Evolutionary conservation across 2,888 invertebrate genomes (phyloP).

Genomic region (Furcula furcula): DNA sequence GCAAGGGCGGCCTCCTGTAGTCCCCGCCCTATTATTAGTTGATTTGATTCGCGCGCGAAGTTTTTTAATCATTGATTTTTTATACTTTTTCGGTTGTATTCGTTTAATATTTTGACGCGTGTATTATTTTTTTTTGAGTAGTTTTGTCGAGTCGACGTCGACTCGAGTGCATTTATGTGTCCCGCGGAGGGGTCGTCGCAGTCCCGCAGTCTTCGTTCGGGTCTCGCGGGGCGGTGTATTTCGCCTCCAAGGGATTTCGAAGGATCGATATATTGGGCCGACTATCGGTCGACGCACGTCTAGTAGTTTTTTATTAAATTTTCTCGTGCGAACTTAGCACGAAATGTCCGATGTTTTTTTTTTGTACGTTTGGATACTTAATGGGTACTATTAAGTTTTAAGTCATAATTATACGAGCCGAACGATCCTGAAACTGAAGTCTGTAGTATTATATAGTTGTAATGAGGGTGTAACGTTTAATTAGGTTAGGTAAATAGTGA

Average conservation of each 20-base stretch:
- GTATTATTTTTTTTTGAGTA: slow-evolving; percentile 52
- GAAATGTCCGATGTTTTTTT: slow-evolving; percentile 2
- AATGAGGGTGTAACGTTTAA: slow-evolving; percentile 60
- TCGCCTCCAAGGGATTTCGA: too few relatives aligned
- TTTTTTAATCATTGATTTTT: slow-evolving; percentile 18
- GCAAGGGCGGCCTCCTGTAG: slow-evolving; percentile 90
- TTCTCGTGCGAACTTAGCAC: too few relatives aligned
- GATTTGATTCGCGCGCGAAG: neutral
- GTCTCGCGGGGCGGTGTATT: neutral
- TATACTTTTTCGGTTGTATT: slow-evolving; percentile 38
- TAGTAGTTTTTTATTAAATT: too few relatives aligned
- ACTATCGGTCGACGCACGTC: too few relatives aligned
- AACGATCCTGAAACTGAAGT: slow-evolving; percentile 48
- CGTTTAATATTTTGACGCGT: slow-evolving; percentile 61
- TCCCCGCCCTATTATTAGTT: slow-evolving; percentile 8
- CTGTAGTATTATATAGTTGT: slow-evolving; percentile 51
- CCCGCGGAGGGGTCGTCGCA: slow-evolving; percentile 8
- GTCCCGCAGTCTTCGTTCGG: too few relatives aligned
- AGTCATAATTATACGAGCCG: slow-evolving; percentile 29
- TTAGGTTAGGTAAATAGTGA: slow-evolving; percentile 57
- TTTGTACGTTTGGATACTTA: slow-evolving; percentile 19
- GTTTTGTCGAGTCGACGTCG: slow-evolving; percentile 42
- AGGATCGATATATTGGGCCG: too few relatives aligned
- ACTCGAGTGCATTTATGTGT: slow-evolving; percentile 66
- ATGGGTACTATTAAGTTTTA: slow-evolving; percentile 25